A percentile compares a stretch with the other conserved stretches of the same genome.
Conservation (phyloP, 2,888 invertebrate species). For the Xestia rhomboidea region DNA sequence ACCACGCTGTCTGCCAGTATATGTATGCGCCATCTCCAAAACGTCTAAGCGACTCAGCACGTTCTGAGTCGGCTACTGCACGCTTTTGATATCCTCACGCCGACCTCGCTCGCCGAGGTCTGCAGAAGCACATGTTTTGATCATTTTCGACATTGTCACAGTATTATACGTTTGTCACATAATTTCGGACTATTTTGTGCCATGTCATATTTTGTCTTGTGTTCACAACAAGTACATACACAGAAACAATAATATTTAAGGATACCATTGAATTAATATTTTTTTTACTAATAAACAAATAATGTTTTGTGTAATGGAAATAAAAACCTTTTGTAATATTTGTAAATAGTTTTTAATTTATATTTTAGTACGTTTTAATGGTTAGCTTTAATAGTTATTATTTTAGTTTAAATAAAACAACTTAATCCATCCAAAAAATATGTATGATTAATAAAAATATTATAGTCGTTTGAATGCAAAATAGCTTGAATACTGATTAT, state of each 20-base stretch:
- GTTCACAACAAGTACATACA: constrained; percentile 63
- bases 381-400: constrained; percentile 90
- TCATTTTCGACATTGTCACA: constrained; percentile 56
- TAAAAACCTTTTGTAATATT: constrained; percentile 83
- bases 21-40: constrained; percentile 69
- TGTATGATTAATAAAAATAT: constrained; percentile 79
- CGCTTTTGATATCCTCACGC: constrained; percentile 79
- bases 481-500: constrained; percentile 54
- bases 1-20: constrained; percentile 70
- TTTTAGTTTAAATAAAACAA: constrained; percentile 76
- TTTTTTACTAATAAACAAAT: constrained; percentile 63
- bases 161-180: constrained; percentile 63
- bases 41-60: constrained; percentile 88
- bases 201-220: constrained; percentile 76
- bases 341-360: constrained; percentile 89
- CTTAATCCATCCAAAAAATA: constrained; percentile 85
- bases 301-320: constrained; percentile 60
- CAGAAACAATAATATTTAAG: constrained; percentile 63
- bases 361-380: constrained; percentile 82
- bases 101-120: constrained; percentile 10
- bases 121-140: constrained; percentile 36
- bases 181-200: constrained; percentile 78
- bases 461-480: constrained; percentile 69
- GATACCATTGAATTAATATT: constrained; percentile 66
- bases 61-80: constrained; percentile 87